These are phyloP conservation scores for Otolemur crassicaudatus DNA, from an alignment of 2,797 vertebrate species.

Conservation along the genomic window DNA sequence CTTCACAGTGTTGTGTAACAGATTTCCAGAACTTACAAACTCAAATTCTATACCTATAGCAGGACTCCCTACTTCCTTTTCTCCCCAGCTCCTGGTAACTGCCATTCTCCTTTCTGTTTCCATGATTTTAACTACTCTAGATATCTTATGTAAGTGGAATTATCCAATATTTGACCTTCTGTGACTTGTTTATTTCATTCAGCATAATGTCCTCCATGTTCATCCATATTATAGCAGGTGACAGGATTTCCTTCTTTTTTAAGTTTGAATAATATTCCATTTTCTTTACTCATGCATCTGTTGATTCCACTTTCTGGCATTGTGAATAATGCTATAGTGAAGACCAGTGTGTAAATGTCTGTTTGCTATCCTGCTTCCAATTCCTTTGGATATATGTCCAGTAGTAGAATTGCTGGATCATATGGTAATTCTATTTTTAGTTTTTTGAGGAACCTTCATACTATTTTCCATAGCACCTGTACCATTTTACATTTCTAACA, in stretches of 20 bases:
- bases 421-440: not conserved
- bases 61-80: not conserved
- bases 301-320: not conserved
- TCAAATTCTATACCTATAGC: not conserved
- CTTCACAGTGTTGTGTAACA: not conserved
- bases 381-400: not conserved
- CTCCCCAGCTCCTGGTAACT: not conserved
- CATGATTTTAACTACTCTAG: not conserved
- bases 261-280: not conserved
- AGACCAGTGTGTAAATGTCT: not conserved
- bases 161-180: not conserved
- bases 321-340: not conserved
- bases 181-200: not conserved
- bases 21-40: not conserved
- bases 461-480: not conserved
- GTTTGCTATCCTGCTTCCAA: not conserved
- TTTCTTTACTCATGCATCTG: not conserved
- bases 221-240: not conserved
- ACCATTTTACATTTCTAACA: not conserved
- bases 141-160: not conserved
- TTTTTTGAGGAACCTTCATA: not conserved
- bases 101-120: not conserved
- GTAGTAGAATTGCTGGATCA: not conserved
- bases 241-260: conserved; percentile 10
- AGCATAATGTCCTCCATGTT: not conserved